Evolutionary conservation across 2,888 invertebrate genomes (phyloP).

Genomic region (Dascillus cervinus): DNA sequence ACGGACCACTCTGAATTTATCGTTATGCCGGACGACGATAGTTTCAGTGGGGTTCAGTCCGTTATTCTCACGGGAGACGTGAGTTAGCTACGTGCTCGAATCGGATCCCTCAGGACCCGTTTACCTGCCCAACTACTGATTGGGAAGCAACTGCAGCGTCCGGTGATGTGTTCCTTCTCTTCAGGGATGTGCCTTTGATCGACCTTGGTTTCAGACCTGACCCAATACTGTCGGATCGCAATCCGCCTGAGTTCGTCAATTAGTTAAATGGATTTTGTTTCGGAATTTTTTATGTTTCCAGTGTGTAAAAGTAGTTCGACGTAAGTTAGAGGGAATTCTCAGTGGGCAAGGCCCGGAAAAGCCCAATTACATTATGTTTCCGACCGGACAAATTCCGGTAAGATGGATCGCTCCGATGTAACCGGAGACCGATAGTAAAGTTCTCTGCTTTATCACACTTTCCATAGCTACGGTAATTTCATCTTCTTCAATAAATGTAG

Average conservation of each 20-base stretch:
- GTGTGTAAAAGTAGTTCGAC: no score
- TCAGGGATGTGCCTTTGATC: conserved; percentile 1
- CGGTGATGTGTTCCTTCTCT: conserved; percentile 12
- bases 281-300: no score
- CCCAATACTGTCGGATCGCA: no score
- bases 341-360: no score
- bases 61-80: conserved; percentile 36
- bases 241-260: no score
- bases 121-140: conserved; percentile 44
- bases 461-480: no score
- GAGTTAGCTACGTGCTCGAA: conserved; percentile 41
- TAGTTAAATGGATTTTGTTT: no score
- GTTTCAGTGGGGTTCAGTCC: conserved; percentile 27
- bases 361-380: conserved; percentile 27
- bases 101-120: conserved; percentile 37
- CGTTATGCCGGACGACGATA: conserved; percentile 36
- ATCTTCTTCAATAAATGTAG: no score
- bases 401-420: conserved; percentile 24
- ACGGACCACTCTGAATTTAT: conserved; percentile 33
- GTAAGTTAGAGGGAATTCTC: no score
- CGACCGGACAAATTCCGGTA: conserved; percentile 25
- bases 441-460: no score
- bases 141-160: conserved; percentile 33
- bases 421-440: no score
- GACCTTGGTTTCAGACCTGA: no score